Evolutionary conservation across 2,797 vertebrate genomes (phyloP), one percentile per base, ranked within the genome.

Genomic region (Chromobotia macracanthus): DNA sequence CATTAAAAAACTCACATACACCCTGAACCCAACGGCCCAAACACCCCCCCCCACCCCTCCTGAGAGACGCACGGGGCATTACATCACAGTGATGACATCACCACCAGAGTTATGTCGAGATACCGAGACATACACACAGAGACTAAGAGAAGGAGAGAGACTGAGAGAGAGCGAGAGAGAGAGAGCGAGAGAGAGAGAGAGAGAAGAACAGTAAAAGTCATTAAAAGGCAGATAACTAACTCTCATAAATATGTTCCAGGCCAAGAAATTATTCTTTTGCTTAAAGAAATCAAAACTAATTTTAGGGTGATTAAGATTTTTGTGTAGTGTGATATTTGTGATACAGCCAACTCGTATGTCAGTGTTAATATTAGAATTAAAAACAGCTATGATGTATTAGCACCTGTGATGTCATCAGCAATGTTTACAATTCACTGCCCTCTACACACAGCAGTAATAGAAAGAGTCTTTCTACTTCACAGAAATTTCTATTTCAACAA

Each of bases 341-440:
- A n/a, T n/a, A n/a, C n/a, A n/a, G n/a, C n/a, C n/a, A n/a, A n/a
- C n/a, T n/a, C n/a, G n/a, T n/a, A n/a, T n/a, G n/a, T n/a, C n/a
- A n/a, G n/a, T 28, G 66, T 38, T 64, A 81, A 68, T 58, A 75
- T 50, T 50, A 23, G 2, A 5, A 7, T 15, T 71, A 46, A 71
- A 71, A 64, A 65, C 58, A 75, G 41, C 73, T 50, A 51, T 41
- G 58, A 50, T 21, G 50, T 19, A 56, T n/a, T n/a, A n/a, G n/a
- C n/a, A 48, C 13, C 28, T 15, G 41, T 1, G 74, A 81, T 81
- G 72, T 3, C 80, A 77, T 81, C 80, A 60, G 68, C 58, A 56
- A 21, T 67, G 51, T 66, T 77, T 82, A 87, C 87, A 77, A 79
- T 67, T 84, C 72, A 80, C 64, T 31, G 73, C 72, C 63, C n/a